Conservation (phyloP, 2,797 vertebrate genomes). For the Apogon talboti region DNA sequence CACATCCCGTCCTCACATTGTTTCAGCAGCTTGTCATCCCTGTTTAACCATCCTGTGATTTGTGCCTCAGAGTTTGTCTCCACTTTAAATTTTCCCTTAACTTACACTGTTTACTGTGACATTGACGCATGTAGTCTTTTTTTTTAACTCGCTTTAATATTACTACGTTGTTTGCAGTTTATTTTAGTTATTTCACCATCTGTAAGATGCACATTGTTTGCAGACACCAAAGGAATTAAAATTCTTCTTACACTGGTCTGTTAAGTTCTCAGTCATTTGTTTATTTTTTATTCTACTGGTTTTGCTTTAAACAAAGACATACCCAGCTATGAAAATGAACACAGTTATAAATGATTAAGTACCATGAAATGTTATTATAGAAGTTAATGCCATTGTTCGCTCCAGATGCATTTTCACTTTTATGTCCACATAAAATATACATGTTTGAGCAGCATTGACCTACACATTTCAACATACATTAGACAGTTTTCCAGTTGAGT, state of each 20-base stretch:
- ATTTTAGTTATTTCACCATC: constrained; percentile 47
- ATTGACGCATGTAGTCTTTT: constrained; percentile 40
- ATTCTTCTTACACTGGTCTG: constrained; percentile 67
- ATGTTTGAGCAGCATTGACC: too few species aligned
- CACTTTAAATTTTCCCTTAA: constrained; percentile 26
- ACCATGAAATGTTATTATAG: neutral
- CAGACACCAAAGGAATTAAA: constrained; percentile 86
- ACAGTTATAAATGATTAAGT: neutral
- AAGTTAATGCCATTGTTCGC: constrained; percentile 1
- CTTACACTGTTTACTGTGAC: constrained; percentile 63
- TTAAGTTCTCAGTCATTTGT: constrained; percentile 38
- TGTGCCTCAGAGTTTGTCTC: constrained; percentile 68
- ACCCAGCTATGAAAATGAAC: neutral
- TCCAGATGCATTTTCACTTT: constrained; percentile 14
- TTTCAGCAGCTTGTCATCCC: constrained; percentile 12
- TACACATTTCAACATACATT: neutral
- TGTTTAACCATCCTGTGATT: constrained; percentile 45
- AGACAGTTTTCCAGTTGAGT: neutral
- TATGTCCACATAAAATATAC: constrained; percentile 1
- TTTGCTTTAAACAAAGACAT: neutral
- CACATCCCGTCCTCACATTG: neutral
- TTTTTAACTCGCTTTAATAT: constrained; percentile 50
- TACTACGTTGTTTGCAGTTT: constrained; percentile 31
- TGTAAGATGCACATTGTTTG: constrained; percentile 62
- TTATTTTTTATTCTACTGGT: constrained; percentile 6